Evolutionary conservation across 37 sponge, comb jelly and placozoan genomes (phyloP), one percentile per base, ranked within the genome.

Genomic region (Dysidea cf. avara): DNA sequence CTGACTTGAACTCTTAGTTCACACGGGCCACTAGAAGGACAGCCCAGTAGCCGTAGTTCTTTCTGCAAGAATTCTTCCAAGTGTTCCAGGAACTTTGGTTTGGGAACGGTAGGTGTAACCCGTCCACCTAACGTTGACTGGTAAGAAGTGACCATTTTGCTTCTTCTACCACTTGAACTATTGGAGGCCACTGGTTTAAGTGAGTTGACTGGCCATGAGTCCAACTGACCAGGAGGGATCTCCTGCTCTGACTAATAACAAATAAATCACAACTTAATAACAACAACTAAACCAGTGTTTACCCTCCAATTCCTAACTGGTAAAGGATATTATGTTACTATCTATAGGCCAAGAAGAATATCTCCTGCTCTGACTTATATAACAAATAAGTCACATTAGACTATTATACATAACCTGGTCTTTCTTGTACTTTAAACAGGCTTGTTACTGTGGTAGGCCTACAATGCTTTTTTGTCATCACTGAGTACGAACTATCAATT

Each of bases 41-140:
- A 90, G 30, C 82, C 84, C 2, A 94, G 66, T 2, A 89, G 57
- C 39, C 86, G 71, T 38, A 95, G 73, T 55, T 95, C 96, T 53
- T 79, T 89, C 50, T 71, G 51, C 48, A 95, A 68, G 52, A 85
- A 92, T 18, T 56, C 26, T 48, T 95, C 96, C 40, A 95, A 71
- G 38, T 95, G 89, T 58, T 78, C 72, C 12, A 95, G 72, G 49
- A 84, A 95, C 83, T 91, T 83, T 20, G 96, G 96, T 53, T 95
- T 91, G 11, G 92, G 83, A 34, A 68, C 57, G 14, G 77, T 28
- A 26, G 71, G 20, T 28, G 21, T 9, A 9, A 22, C 31, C 61
- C 68, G 60, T 5, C 9, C 17, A 31, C 1, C 51, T 9, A 7
- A 52, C 25, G 51, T 25, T 21, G 48, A 52, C 16, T 49, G 21